Evolutionary conservation across 2,113 vertebrate genomes (phyloP), one percentile per base, ranked within the genome.

Genomic region (Austrofundulus limnaeus): DNA sequence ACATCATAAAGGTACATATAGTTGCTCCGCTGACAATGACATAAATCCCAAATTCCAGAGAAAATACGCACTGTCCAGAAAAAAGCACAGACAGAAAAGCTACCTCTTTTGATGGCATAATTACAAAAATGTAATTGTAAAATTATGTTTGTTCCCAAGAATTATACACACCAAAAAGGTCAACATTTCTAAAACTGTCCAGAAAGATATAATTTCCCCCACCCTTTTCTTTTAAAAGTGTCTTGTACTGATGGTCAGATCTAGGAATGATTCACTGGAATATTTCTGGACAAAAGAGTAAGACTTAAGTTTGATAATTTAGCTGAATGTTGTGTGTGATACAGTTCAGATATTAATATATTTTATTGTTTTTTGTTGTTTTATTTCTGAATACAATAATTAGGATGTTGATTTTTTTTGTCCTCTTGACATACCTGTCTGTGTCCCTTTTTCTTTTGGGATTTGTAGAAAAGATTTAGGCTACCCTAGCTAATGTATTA

Each of bases 401-500:
- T 46, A 61, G 4, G 38, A 39, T 49, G 25, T 51, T 34, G 31
- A 58, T 70, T 53, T 65, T 68, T 70, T 47, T 49, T 70, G 61
- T 74, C 67, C 64, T 69, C 42, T 69, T 11, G n/a, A n/a, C 62
- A 54, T 37, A 53, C 24, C 42, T 72, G 25, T 53, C 41, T n/a
- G n/a, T 66, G 17, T 20, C 21, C 17, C 16, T 61, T 23, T 53
- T 54, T 60, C 59, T 78, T 62, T 76, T 24, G 64, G 75, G 71
- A 77, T 45, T 48, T 23, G 65, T 68, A 60, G 76, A 28, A 51
- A 67, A 76, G 64, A 80, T 78, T 66, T 58, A 46, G 67, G 48
- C 78, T 57, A 66, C 60, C 61, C 77, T 78, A 61, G 82, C 78
- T 90, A 86, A 91, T 90, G 85, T 85, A 88, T 92, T 91, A 88